Evolutionary conservation across 2,888 invertebrate genomes (phyloP), one percentile per base, ranked within the genome.

Genomic region (Caenorhabditis panamensis): DNA sequence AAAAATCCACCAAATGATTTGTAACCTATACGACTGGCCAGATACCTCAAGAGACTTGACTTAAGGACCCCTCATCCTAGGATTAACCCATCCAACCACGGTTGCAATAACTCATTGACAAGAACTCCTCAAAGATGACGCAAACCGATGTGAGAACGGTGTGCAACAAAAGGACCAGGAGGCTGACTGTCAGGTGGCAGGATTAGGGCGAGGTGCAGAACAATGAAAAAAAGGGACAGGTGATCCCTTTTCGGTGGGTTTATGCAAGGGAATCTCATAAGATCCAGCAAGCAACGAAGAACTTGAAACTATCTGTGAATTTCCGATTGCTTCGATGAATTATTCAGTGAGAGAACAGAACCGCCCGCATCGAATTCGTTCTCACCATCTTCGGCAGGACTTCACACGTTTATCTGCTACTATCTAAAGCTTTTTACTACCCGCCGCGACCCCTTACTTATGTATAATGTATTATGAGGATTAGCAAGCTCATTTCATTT

Each of bases 401-500:
- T 75, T 75, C 75, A 66, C 75, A 75, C 75, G 75, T 75, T 75
- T 75, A 75, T 75, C 75, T 58, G 53, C 51, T 61, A 75, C 66
- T 66, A 75, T 75, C 75, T 75, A 66, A 75, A 75, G 75, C 75
- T 75, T 75, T 75, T 75, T 75, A 75, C 75, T 75, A 53, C 66
- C 66, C 64, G 72, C 62, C 58, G 72, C 66, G 64, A 75, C 75
- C 75, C 63, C 54, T 62, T 37, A 59, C 75, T 66, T 66, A 75
- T 66, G 59, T 59, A 75, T 75, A 75, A 75, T 75, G 66, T 75
- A 75, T 75, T 59, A 75, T 59, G 41, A 37, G 75, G 75, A 75
- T 75, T 75, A 66, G 61, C 59, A 24, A 75, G 75, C 66, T 75
- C 66, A 66, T 75, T 75, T 66, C 75, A 75, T 75, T 66, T 75